phyloP scores from a whole-genome alignment of 2,113 vertebrate genomes.

The Grus americana region DNA sequence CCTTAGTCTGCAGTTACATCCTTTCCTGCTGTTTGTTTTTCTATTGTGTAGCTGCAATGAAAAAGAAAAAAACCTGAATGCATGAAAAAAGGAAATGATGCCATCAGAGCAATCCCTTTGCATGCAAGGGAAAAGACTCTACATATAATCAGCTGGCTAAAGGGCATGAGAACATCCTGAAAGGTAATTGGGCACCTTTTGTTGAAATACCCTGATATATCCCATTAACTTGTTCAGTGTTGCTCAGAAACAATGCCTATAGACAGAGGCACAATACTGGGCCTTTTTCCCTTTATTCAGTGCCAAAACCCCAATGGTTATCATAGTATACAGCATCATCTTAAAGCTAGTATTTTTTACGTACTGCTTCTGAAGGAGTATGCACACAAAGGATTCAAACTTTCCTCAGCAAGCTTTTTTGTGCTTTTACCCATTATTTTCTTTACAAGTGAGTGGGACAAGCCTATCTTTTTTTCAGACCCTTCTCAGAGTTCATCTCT shows the following conservation, averaged over 20 bases:
- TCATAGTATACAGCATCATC: neutral
- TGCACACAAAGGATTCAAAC: neutral
- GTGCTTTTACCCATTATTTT: neutral
- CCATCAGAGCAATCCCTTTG: slow-evolving; percentile 4
- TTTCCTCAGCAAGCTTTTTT: neutral
- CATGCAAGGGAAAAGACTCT: neutral
- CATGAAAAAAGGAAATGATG: slow-evolving; percentile 42
- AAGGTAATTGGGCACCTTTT: slow-evolving; percentile 4
- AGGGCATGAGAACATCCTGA: slow-evolving; percentile 51
- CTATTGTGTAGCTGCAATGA: slow-evolving; percentile 39
- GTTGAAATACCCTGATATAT: neutral
- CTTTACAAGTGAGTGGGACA: neutral
- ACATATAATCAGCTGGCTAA: neutral
- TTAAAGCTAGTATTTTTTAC: neutral
- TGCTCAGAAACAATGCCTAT: neutral
- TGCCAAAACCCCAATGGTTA: neutral
- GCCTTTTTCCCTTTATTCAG: neutral
- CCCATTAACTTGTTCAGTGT: neutral
- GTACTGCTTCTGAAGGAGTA: neutral
- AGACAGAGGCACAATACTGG: neutral
- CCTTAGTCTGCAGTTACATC: slow-evolving; percentile 15
- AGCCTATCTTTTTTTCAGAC: neutral
- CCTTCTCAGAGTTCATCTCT: neutral
- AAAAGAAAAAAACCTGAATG: neutral
- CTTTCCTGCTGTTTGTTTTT: slow-evolving; percentile 47